phyloP scores from a whole-genome alignment of 2,113 vertebrate species.

The Nothoprocta perdicaria region DNA sequence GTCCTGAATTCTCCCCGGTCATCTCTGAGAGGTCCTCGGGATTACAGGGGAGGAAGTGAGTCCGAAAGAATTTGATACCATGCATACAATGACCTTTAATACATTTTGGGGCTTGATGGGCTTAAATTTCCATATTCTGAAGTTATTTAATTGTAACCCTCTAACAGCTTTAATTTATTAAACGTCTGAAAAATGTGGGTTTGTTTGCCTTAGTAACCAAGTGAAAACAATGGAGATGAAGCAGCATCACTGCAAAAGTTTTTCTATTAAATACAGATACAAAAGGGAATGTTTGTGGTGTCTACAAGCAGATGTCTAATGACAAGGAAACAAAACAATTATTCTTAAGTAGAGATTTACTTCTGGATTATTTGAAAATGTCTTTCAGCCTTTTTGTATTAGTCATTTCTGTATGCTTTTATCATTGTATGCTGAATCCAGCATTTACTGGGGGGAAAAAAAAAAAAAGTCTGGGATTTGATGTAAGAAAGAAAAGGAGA shows the following conservation, averaged over 20 bases:
- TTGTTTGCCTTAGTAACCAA: constrained; percentile 45
- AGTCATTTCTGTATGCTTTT: not conserved
- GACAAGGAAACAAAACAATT: constrained; percentile 22
- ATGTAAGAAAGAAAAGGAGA: not conserved
- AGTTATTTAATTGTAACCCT: constrained; percentile 2
- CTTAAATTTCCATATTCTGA: not conserved
- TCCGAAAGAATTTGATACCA: not conserved
- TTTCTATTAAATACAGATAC: constrained; percentile 6
- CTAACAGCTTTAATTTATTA: constrained; percentile 33
- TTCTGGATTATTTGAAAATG: not conserved
- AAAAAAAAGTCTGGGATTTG: not conserved
- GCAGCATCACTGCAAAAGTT: not conserved
- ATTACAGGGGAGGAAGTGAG: accelerated
- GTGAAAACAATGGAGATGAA: constrained; percentile 42
- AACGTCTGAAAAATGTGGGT: not conserved
- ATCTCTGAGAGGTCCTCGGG: not conserved
- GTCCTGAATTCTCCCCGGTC: not conserved
- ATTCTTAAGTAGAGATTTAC: constrained; percentile 11
- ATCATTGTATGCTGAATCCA: accelerated
- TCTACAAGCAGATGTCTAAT: constrained; percentile 18
- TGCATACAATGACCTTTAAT: not conserved
- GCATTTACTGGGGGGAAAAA: not conserved
- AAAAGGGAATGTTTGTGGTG: not conserved
- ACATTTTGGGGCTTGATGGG: not conserved
- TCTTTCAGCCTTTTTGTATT: not conserved